These are phyloP conservation scores for Steatornis caripensis DNA, from an alignment of 2,113 vertebrate species.

Conservation along the genomic window DNA sequence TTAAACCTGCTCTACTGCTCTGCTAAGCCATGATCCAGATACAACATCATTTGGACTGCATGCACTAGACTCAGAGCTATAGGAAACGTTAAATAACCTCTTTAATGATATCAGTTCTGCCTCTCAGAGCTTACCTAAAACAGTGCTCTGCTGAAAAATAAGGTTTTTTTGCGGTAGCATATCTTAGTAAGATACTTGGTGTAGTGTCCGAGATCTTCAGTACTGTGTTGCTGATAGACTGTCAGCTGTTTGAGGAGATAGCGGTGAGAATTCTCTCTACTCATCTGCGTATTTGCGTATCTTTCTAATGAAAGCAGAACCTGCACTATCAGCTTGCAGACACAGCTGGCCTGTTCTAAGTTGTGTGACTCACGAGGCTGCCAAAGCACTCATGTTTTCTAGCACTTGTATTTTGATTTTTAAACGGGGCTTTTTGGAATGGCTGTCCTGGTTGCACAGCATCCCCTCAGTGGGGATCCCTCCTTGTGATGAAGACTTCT, in stretches of 20 bases:
- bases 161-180: neutral
- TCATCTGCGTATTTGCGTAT: neutral
- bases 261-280: neutral
- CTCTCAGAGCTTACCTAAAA: neutral
- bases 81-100: neutral
- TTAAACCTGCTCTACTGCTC: neutral
- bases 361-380: neutral
- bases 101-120: neutral
- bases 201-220: neutral
- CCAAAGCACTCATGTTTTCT: neutral
- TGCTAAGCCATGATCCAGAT: neutral
- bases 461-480: neutral
- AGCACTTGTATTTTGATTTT: neutral
- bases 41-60: accelerated
- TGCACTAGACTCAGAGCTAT: neutral
- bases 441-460: neutral
- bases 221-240: neutral
- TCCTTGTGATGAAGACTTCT: neutral
- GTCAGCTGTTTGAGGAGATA: neutral
- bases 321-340: neutral
- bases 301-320: neutral
- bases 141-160: neutral
- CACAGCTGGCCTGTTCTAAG: neutral
- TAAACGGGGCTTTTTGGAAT: neutral
- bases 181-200: neutral